Percentiles rank a stretch among this genome's conserved stretches.
These are phyloP conservation scores for Gymnosoma rotundatum DNA, from an alignment of 2,888 invertebrate species.

Conservation along the genomic window DNA sequence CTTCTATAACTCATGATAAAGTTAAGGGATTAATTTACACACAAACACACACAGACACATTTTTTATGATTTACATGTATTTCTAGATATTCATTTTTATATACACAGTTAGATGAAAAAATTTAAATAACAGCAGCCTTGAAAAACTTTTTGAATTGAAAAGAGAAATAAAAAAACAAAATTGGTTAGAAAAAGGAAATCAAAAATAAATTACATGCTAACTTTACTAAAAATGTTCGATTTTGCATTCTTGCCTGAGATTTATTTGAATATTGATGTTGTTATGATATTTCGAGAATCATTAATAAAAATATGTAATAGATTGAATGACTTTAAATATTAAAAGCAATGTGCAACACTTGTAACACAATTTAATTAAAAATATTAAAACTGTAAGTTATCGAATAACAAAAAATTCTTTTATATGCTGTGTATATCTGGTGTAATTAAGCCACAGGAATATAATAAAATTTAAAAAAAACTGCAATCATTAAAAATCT, in stretches of 20 bases:
- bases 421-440: too few species aligned
- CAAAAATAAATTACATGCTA: constrained; percentile 52
- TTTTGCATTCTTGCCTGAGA: constrained; percentile 18
- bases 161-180: constrained; percentile 10
- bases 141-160: constrained; percentile 1
- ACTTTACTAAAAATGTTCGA: constrained; percentile 43
- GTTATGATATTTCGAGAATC: neutral
- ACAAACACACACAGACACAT: constrained; percentile 14
- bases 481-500: too few species aligned
- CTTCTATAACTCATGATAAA: constrained; percentile 40
- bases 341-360: too few species aligned
- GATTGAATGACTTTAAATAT: too few species aligned
- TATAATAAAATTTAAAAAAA: too few species aligned
- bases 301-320: neutral
- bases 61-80: neutral
- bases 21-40: constrained; percentile 42
- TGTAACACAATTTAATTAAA: too few species aligned
- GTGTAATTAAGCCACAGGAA: too few species aligned
- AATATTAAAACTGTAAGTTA: too few species aligned
- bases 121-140: constrained; percentile 26
- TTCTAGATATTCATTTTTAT: neutral
- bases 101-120: constrained; percentile 44
- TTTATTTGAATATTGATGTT: constrained; percentile 29
- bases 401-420: too few species aligned
- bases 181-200: constrained; percentile 42